Evolutionary conservation across 1,140 invertebrate genomes (phyloP).

Genomic region (Macrocentrus cingulum): DNA sequence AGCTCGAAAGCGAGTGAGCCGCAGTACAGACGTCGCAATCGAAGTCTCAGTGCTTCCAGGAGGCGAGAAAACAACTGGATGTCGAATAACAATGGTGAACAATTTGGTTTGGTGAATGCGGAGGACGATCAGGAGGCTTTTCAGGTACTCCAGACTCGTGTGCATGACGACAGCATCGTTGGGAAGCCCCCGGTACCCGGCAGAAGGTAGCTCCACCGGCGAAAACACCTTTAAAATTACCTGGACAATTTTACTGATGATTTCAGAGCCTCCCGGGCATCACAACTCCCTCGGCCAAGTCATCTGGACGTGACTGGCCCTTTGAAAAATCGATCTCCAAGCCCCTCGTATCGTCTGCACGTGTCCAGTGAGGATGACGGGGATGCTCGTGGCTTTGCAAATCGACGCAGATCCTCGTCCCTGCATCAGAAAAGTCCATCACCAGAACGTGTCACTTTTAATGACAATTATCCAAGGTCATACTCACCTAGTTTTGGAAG

Average conservation of each 20-base stretch:
- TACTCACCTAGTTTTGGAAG: slow-evolving; percentile 52
- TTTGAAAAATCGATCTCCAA: slow-evolving; percentile 49
- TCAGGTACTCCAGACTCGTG: slow-evolving; percentile 43
- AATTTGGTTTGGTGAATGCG: slow-evolving; percentile 38
- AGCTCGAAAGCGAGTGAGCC: slow-evolving; percentile 28
- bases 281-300: slow-evolving; percentile 33
- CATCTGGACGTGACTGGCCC: slow-evolving; percentile 32
- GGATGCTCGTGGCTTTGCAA: slow-evolving; percentile 48
- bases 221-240: not conserved
- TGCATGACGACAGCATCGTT: slow-evolving; percentile 46
- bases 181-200: slow-evolving; percentile 44
- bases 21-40: slow-evolving; percentile 35
- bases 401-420: slow-evolving; percentile 33
- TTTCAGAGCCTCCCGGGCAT: slow-evolving; percentile 37
- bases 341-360: slow-evolving; percentile 55
- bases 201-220: slow-evolving; percentile 37
- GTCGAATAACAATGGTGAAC: slow-evolving; percentile 41
- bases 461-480: slow-evolving; percentile 27
- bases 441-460: slow-evolving; percentile 22
- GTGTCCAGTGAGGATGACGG: slow-evolving; percentile 56
- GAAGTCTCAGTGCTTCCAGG: slow-evolving; percentile 41
- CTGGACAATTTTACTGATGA: slow-evolving; percentile 10
- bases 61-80: slow-evolving; percentile 46
- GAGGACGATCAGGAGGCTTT: slow-evolving; percentile 47
- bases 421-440: slow-evolving; percentile 40